Evolutionary conservation across 2,888 invertebrate species (phyloP), one percentile per base, ranked within the genome.

Genomic region (Molanna angustata): DNA sequence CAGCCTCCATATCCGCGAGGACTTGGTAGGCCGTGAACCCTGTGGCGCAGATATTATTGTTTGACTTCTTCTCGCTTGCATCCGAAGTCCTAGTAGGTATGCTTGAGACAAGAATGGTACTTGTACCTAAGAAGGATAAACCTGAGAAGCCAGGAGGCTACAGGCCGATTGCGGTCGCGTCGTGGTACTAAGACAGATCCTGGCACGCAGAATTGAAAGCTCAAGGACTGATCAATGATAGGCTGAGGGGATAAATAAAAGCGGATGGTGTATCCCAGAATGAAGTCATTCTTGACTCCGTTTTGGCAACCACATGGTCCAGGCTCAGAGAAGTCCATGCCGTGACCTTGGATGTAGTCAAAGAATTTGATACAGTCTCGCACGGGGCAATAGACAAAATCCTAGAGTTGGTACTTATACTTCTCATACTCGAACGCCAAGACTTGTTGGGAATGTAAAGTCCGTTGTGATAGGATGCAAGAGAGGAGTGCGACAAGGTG

Each of bases 401-500:
- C 39, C 62, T 74, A 49, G 54, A 58, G 63, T 6, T 46, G 58
- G 1, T 70, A 69, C 49, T 31, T 72, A 20, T 62, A 61, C 42
- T 62, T 62, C 11, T 49, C 65, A 4, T 72, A 71, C 54, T 51
- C 58, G 13, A 62, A 65, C 52, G 62, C 66, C 22, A 58, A 62
- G n/a, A 66, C 67, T 2, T 54, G 56, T 59, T 2, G 58, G 56
- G 9, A 58, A 56, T 4, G 13, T 47, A 33, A 56, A 52, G 19
- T 61, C 63, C 49, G 49, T 35, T 14, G 62, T 63, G 51, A 56
- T 61, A 13, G 61, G 39, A 44, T 61, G 63, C 21, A 61, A 65
- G n/a, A 39, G 68, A 33, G 70, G 71, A 1, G 71, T 71, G 6
- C 65, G 69, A 40, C 72, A 73, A 59, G 71, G 70, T 0, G 69